Evolutionary conservation across 2,113 vertebrate genomes (phyloP).

Genomic region (Erythrocercus mccallii): DNA sequence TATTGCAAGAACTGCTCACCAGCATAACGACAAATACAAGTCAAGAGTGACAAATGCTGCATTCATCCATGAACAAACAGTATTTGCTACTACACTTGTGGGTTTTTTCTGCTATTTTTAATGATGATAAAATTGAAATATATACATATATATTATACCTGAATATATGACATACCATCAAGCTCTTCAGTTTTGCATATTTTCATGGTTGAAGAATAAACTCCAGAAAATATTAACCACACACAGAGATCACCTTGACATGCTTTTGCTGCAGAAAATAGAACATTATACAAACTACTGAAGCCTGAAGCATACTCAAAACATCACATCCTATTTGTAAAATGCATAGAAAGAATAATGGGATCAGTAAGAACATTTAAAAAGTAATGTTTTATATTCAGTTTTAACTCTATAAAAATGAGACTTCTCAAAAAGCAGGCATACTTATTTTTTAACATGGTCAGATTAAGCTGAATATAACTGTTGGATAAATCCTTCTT

Average conservation of each 20-base stretch:
- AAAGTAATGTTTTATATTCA: constrained; percentile 3
- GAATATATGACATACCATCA: constrained; percentile 30
- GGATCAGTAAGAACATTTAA: constrained; percentile 53
- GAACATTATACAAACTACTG: constrained; percentile 68
- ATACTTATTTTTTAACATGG: background rate
- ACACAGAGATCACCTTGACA: constrained; percentile 72
- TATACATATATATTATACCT: background rate
- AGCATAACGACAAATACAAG: background rate
- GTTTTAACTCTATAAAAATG: constrained; percentile 1
- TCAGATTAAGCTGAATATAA: background rate
- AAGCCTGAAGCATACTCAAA: constrained; percentile 71
- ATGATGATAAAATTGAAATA: background rate
- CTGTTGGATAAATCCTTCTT: background rate
- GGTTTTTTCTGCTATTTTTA: background rate
- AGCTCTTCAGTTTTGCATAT: constrained; percentile 54
- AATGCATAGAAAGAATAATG: constrained; percentile 48
- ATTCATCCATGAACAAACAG: background rate
- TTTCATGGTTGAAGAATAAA: constrained; percentile 63
- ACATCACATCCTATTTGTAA: constrained; percentile 72
- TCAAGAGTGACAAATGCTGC: constrained; percentile 7
- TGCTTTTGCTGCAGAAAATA: constrained; percentile 70
- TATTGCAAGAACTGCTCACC: background rate
- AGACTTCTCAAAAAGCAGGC: background rate
- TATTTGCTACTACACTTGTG: background rate
- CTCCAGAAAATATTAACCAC: constrained; percentile 68